Evolutionary conservation across 2,113 vertebrate species (phyloP).

Genomic region (Clarias magur): DNA sequence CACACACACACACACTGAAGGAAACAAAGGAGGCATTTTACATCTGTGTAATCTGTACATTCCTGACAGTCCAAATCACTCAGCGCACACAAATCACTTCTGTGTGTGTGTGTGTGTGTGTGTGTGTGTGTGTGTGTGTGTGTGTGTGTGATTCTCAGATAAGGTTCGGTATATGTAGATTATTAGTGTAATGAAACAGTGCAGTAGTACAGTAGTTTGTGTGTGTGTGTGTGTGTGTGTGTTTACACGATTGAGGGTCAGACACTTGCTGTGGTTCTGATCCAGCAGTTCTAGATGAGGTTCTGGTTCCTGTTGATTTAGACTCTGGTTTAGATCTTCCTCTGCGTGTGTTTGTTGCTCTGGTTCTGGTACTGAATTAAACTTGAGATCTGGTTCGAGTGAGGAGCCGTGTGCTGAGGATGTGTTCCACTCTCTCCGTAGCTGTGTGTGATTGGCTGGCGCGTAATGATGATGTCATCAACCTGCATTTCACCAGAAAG

Average conservation of each 20-base stretch:
- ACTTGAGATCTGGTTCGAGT: not conserved
- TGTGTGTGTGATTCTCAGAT: not conserved
- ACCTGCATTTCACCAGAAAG: not conserved
- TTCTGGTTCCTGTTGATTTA: not conserved
- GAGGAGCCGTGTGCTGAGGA: not conserved
- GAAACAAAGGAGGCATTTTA: conserved; percentile 43
- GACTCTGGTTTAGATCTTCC: not conserved
- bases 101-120: conserved; percentile 27
- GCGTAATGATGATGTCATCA: not conserved
- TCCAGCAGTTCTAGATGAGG: not conserved
- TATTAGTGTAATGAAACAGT: not conserved
- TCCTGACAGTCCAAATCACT: conserved; percentile 64
- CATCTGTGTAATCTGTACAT: conserved; percentile 55
- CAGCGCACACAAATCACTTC: conserved; percentile 53
- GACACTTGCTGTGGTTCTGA: not conserved
- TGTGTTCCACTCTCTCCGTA: not conserved
- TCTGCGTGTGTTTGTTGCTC: not conserved
- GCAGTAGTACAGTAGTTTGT: not conserved
- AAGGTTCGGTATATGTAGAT: not conserved
- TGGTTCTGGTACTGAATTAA: not conserved
- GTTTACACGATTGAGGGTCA: not conserved
- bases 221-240: too few species aligned
- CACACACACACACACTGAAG: conserved; percentile 5
- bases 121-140: conserved; percentile 16
- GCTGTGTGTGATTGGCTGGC: not conserved